Evolutionary conservation across 2,797 vertebrate species (phyloP).

Genomic region (Sparidentex hasta): DNA sequence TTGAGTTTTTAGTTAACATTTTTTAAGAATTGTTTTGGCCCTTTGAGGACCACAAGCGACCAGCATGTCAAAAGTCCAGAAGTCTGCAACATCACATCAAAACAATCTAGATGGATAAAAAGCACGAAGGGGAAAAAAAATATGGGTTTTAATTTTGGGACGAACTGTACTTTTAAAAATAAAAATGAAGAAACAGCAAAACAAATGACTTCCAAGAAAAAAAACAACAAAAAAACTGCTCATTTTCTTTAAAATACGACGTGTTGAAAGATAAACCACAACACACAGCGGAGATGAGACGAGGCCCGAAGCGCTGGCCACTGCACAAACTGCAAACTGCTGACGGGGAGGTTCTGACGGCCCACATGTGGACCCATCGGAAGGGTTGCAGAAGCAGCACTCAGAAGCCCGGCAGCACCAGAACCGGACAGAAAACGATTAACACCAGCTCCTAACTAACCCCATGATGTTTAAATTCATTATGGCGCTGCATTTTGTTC

Average conservation of each 20-base stretch:
- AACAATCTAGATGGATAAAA: too few species aligned
- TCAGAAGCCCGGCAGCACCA: neutral
- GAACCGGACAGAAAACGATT: slow-evolving; percentile 18
- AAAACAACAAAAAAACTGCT: slow-evolving; percentile 15
- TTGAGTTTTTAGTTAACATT: too few species aligned
- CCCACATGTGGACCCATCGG: neutral
- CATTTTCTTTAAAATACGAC: neutral
- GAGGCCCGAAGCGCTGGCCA: neutral
- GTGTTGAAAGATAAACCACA: slow-evolving; percentile 12
- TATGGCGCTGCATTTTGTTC: slow-evolving; percentile 62
- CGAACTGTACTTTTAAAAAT: too few species aligned
- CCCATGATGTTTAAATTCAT: slow-evolving; percentile 54
- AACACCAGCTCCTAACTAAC: slow-evolving; percentile 48
- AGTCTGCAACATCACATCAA: too few species aligned
- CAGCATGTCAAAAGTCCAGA: too few species aligned
- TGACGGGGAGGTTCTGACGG: slow-evolving; percentile 8
- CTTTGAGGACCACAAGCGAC: too few species aligned
- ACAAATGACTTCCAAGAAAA: neutral
- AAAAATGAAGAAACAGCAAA: neutral
- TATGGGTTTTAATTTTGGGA: too few species aligned
- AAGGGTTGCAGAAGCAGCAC: neutral
- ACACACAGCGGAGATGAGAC: slow-evolving; percentile 17
- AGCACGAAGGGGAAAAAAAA: too few species aligned
- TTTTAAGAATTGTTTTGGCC: too few species aligned
- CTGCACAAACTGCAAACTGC: neutral